Conservation (phyloP, 2,113 vertebrate genomes). For the human (Homo sapiens) region GRCh38 chr2:45701001-45701500, state of each 20-base stretch:
- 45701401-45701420: not conserved
- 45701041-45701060: not conserved
- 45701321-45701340: not conserved
- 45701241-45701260: not conserved
- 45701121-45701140: not conserved
- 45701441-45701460: not conserved
- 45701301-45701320: constrained; percentile 36
- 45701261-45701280: constrained; percentile 22
- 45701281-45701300: constrained; percentile 45
- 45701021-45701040: not conserved
- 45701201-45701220: constrained; percentile 12
- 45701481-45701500: not conserved
- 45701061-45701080: not conserved
- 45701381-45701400: not conserved
- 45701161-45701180: not conserved
- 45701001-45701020: not conserved
- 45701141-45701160: constrained; percentile 5
- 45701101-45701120: not conserved
- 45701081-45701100: not conserved
- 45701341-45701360: fast-evolving
- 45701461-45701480: not conserved
- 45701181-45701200: not conserved
- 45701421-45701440: not conserved
- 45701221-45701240: not conserved
- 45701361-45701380: not conserved